A percentile compares a stretch with the other conserved stretches of the same genome.
These are phyloP conservation scores for Nibea albiflora DNA, from an alignment of 2,113 vertebrate species.

Conservation along the genomic window DNA sequence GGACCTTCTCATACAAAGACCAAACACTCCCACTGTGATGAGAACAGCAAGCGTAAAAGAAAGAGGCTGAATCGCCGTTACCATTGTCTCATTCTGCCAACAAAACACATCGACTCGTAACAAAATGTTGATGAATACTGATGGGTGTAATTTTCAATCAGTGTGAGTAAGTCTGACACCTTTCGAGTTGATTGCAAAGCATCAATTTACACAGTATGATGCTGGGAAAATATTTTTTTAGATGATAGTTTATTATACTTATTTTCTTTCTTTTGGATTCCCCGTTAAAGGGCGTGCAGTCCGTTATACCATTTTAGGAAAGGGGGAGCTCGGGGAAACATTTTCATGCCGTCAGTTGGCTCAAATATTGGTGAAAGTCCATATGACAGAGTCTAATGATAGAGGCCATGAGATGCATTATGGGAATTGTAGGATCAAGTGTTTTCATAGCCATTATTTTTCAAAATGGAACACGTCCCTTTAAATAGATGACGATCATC, in stretches of 20 bases:
- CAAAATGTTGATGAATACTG: neutral
- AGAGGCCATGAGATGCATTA: neutral
- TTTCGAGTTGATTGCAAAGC: neutral
- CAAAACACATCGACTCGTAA: neutral
- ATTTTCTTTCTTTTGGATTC: neutral
- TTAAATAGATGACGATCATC: neutral
- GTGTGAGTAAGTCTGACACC: neutral
- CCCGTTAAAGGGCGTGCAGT: neutral
- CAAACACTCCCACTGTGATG: constrained; percentile 24
- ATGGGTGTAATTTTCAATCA: neutral
- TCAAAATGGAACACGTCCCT: neutral
- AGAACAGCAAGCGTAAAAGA: constrained; percentile 17
- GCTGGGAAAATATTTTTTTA: no score
- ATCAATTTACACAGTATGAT: neutral
- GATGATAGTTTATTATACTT: neutral
- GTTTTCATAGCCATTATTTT: neutral
- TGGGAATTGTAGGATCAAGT: neutral
- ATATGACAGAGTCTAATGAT: neutral
- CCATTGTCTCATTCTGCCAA: neutral
- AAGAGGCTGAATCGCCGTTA: neutral
- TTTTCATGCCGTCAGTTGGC: no score
- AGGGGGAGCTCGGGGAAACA: no score
- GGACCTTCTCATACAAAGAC: constrained; percentile 31
- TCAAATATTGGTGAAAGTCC: no score
- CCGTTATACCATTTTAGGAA: no score